Evolutionary conservation across 2,888 invertebrate species (phyloP).

Genomic region (Latheticus oryzae): DNA sequence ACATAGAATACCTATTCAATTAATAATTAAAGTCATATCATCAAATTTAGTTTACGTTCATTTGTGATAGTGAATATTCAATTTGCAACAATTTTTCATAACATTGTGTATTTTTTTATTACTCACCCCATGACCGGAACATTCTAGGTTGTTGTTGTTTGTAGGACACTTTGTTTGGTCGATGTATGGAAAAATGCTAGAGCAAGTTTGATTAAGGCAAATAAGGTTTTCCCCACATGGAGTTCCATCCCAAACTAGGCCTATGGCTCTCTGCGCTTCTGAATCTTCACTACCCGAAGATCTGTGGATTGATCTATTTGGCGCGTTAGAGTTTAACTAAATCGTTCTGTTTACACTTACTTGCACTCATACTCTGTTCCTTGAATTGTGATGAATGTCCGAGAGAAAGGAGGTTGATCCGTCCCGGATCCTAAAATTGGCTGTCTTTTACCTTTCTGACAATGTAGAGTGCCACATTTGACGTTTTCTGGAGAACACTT

Average conservation of each 20-base stretch:
- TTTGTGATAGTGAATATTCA: too few species aligned
- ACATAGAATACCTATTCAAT: too few species aligned
- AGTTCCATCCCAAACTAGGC: constrained; percentile 93
- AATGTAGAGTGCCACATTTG: constrained; percentile 94
- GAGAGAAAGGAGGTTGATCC: constrained; percentile 85
- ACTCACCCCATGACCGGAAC: constrained; percentile 96
- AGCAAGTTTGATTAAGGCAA: constrained; percentile 94
- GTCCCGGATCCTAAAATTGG: constrained; percentile 29
- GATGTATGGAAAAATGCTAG: constrained; percentile 84
- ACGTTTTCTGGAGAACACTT: constrained; percentile 88
- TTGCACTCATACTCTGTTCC: constrained; percentile 96
- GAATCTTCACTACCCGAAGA: constrained; percentile 70
- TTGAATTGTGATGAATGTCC: constrained; percentile 90
- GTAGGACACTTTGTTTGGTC: constrained; percentile 91
- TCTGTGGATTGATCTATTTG: constrained; percentile 66
- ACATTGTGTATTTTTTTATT: constrained; percentile 1
- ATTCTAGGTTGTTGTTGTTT: constrained; percentile 88
- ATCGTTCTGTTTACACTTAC: constrained; percentile 72
- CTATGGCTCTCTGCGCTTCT: constrained; percentile 66
- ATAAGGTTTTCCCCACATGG: constrained; percentile 93
- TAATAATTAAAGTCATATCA: too few species aligned
- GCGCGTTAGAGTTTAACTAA: too few species aligned
- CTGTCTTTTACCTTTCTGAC: constrained; percentile 80
- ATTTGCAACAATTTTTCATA: neutral
- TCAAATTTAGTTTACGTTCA: too few species aligned